Conservation (phyloP, 2,113 vertebrate species). For the Phylloscopus trochiloides region DNA sequence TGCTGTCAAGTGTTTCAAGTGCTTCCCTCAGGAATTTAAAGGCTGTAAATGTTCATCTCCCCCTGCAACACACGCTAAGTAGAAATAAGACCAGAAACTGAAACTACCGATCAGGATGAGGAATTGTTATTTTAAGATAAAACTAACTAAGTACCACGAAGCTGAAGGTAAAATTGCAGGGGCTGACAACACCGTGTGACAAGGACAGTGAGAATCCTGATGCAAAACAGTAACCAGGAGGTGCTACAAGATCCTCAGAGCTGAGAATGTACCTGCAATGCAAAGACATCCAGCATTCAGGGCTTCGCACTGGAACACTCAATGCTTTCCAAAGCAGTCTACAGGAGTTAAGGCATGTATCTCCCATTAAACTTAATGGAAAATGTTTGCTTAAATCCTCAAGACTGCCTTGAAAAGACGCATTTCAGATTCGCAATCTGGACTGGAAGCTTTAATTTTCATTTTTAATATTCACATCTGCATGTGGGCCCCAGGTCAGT, state of each 20-base stretch:
- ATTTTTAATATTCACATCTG: constrained; percentile 18
- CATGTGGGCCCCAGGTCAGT: not conserved
- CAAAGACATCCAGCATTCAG: not conserved
- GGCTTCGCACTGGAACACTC: not conserved
- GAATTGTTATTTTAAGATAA: not conserved
- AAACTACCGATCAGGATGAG: not conserved
- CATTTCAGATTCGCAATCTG: not conserved
- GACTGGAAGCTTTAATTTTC: not conserved
- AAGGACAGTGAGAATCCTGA: not conserved
- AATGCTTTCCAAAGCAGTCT: not conserved
- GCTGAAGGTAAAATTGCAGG: not conserved
- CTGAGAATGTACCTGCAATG: rapidly evolving
- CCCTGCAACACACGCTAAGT: not conserved
- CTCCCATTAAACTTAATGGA: not conserved
- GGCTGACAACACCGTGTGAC: not conserved
- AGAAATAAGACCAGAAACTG: not conserved
- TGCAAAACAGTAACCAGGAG: not conserved
- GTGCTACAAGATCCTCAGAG: not conserved
- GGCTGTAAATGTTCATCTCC: not conserved
- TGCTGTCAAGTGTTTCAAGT: not conserved
- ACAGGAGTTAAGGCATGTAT: not conserved
- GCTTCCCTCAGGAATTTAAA: not conserved
- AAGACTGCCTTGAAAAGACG: not conserved
- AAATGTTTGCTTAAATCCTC: not conserved
- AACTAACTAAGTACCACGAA: not conserved